Evolutionary conservation across 2,888 invertebrate species (phyloP).

Genomic region (Hofmannophila pseudospretella): DNA sequence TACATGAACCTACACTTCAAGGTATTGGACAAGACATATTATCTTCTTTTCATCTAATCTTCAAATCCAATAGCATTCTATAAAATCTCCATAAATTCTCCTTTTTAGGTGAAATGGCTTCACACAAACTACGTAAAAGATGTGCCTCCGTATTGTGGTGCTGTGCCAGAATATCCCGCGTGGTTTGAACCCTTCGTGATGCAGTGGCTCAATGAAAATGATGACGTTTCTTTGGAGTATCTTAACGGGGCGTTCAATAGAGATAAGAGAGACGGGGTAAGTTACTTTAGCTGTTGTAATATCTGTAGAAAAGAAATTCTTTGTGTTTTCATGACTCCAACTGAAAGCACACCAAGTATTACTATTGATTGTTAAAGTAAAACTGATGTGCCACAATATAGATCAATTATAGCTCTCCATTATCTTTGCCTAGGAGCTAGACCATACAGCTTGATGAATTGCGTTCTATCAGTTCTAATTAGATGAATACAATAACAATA

Average conservation of each 20-base stretch:
- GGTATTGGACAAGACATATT: constrained; percentile 46
- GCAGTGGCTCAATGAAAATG: constrained; percentile 99
- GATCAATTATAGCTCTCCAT: too few relatives aligned
- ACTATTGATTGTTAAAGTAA: too few relatives aligned
- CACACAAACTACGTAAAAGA: constrained; percentile 98
- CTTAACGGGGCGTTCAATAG: constrained; percentile 98
- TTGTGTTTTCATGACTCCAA: too few relatives aligned
- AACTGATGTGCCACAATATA: too few relatives aligned
- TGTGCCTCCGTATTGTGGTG: constrained; percentile 97
- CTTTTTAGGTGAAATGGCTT: constrained; percentile 92
- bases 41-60: not conserved
- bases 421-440: too few relatives aligned
- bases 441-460: too few relatives aligned
- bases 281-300: too few relatives aligned
- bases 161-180: constrained; percentile 98
- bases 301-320: too few relatives aligned
- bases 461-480: too few relatives aligned
- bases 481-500: too few relatives aligned
- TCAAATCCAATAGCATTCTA: too few relatives aligned
- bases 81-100: not conserved
- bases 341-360: too few relatives aligned
- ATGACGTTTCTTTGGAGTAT: constrained; percentile 99
- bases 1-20: constrained; percentile 99
- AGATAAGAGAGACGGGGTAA: constrained; percentile 96
- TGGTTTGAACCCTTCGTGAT: constrained; percentile 99